Base-by-base conservation (phyloP, 2,797 vertebrate genomes). In the Carapus acus region DNA sequence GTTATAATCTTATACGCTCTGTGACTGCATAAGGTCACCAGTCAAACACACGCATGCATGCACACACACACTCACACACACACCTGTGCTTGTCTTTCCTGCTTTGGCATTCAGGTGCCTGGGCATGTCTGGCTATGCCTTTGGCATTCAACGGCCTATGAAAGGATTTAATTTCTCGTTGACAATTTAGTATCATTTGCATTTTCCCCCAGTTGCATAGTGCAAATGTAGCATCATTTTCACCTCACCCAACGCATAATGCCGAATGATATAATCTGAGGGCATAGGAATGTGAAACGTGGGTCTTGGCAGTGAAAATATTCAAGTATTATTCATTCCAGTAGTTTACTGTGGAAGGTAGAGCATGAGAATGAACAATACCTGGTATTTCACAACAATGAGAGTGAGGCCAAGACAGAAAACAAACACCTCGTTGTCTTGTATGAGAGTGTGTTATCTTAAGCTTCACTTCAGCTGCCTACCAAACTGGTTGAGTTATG, bases 41-140 rank as follows among this genome's bases (percentile, higher is more conserved):
- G 11, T 15, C 34, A 15, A 23, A 47, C 3, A 8, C 24, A n/a
- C 19, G 60, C 40, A 54, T 19, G 49, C 36, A 47, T 20, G 49
- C 44, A 27, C 31, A 19, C 21, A 31, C 36, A 53, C 39, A 45
- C 33, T 20, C 29, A 27, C 7, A 41, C 54, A 41, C 23, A 42
- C 72, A 72, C 62, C 61, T 72, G 61, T 9, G 38, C 39, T 65
- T 51, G 54, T 36, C 27, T 66, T 65, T 40, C 42, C 22, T 49
- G 49, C 50, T 43, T 43, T 47, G 54, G 22, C 1, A 6, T 58
- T 67, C 42, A 67, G 49, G 54, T 58, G 71, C 58, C 63, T 54
- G 65, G 69, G 52, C 76, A 69, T 77, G 70, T 44, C 79, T 58
- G 58, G 54, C 39, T 58, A n/a, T 67, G 71, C 43, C 49, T 63